Evolutionary conservation across 2,888 invertebrate genomes (phyloP).

Genomic region (Acrobasis suavella): DNA sequence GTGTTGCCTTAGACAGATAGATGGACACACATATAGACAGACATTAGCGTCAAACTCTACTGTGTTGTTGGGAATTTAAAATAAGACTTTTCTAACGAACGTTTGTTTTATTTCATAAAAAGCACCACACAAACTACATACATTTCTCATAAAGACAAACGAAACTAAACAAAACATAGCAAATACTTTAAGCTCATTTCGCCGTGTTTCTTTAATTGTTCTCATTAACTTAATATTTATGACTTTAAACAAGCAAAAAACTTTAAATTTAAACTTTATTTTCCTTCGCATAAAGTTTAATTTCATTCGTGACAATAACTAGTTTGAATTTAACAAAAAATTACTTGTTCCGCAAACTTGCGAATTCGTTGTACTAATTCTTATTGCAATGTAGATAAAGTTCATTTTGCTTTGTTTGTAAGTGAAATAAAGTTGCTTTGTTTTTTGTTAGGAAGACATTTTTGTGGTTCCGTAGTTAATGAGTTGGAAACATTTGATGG

Average conservation of each 20-base stretch:
- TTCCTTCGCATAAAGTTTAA: not conserved
- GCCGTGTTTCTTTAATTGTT: constrained; percentile 1
- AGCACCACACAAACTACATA: too few relatives aligned
- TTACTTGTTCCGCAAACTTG: constrained; percentile 1
- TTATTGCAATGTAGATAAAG: constrained; percentile 10
- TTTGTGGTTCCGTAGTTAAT: constrained; percentile 12
- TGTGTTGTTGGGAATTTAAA: too few relatives aligned
- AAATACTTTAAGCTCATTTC: not conserved
- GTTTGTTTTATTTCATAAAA: too few relatives aligned
- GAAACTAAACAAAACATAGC: not conserved
- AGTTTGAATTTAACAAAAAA: not conserved
- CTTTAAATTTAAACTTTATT: not conserved
- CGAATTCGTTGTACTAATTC: not conserved
- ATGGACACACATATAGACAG: too few relatives aligned
- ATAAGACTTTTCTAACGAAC: too few relatives aligned
- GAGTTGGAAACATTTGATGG: constrained; percentile 9
- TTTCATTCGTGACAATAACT: not conserved
- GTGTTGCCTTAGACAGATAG: too few relatives aligned
- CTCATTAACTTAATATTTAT: constrained; percentile 1
- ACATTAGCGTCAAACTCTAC: too few relatives aligned
- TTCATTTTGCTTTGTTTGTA: not conserved
- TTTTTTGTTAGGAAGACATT: not conserved
- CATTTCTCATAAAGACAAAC: too few relatives aligned
- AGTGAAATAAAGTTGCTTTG: not conserved
- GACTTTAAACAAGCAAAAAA: not conserved